A percentile compares a stretch with the other conserved stretches of the same genome.
Conservation (phyloP, 2,888 invertebrate genomes). For the Crocallis elinguaria region DNA sequence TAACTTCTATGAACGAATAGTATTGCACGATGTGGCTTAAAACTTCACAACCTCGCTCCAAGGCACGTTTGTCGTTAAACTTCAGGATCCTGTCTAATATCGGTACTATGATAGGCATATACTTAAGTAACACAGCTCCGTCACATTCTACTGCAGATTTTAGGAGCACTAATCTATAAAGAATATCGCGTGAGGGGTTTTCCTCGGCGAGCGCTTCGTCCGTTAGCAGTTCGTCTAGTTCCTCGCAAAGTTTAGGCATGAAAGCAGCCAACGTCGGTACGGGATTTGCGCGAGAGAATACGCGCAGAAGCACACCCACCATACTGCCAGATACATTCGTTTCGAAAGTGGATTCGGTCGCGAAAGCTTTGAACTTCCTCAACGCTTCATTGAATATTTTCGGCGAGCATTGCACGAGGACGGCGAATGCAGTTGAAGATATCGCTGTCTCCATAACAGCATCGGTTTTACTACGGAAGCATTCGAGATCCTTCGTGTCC, state of each 20-base stretch:
- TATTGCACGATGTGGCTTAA: constrained; percentile 85
- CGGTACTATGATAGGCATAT: constrained; percentile 86
- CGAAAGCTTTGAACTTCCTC: constrained; percentile 90
- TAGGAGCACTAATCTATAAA: constrained; percentile 90
- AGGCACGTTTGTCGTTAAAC: constrained; percentile 88
- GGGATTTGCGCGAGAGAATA: constrained; percentile 87
- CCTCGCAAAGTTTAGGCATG: constrained; percentile 89
- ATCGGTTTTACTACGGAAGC: constrained; percentile 88
- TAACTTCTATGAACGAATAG: constrained; percentile 86
- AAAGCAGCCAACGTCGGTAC: constrained; percentile 89
- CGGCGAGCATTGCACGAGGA: constrained; percentile 90
- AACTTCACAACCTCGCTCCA: constrained; percentile 85
- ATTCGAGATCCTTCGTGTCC: constrained; percentile 85
- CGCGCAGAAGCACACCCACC: constrained; percentile 89
- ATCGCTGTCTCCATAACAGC: constrained; percentile 89
- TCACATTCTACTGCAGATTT: constrained; percentile 89
- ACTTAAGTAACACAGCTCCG: constrained; percentile 86
- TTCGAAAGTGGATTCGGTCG: constrained; percentile 91
- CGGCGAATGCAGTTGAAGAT: constrained; percentile 86
- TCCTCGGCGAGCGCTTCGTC: constrained; percentile 90
- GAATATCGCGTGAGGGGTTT: constrained; percentile 90
- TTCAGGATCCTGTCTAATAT: constrained; percentile 89
- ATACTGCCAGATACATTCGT: constrained; percentile 93
- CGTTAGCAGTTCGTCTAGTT: constrained; percentile 86
- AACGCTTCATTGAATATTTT: constrained; percentile 87